Evolutionary conservation across 2,797 vertebrate species (phyloP), one percentile per base, ranked within the genome.

Genomic region (Girardinus metallicus): DNA sequence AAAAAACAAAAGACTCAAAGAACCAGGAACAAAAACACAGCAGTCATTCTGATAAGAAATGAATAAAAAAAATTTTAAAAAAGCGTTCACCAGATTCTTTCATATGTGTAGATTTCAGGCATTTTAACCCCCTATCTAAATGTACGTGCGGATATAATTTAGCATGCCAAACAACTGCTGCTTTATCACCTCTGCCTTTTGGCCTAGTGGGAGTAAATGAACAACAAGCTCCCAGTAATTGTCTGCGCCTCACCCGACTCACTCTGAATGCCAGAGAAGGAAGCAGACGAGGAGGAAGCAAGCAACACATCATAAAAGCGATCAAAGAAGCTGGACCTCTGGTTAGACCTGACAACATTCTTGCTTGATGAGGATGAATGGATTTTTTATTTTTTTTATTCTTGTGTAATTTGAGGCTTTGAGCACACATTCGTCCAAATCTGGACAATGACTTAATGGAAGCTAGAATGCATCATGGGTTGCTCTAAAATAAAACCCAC

Each of bases 101-200:
- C 90, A 86, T 92, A 89, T 87, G 87, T 85, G 87, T 85, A 88
- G 91, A 91, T 85, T 91, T 94, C 91, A 93, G 93, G 90, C 89
- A 90, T 91, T 71, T 49, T 47, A 76, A 87, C 85, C 74, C 75
- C 73, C 34, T 66, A 23, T 11, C 36, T 39, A 39, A 36, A 75
- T 75, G 62, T 44, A 77, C 78, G 75, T 21, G 64, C 44, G 39
- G 51, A 53, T 90, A 85, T 91, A 89, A 89, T 93, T 95, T 93
- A 91, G 91, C 90, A 94, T 93, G 93, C 93, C 89, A 89, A 82
- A 86, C 91, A 93, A 92, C 92, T 93, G 94, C 94, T 94, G 93
- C 92, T 90, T 90, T 90, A 88, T 93, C 92, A 92, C 92, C 93
- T 93, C 92, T 81, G 88, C 90, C 92, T 92, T 89, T 89, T 76